Base-by-base conservation (phyloP, 23 tunicate species). In the Aplidium turbinatum region DNA sequence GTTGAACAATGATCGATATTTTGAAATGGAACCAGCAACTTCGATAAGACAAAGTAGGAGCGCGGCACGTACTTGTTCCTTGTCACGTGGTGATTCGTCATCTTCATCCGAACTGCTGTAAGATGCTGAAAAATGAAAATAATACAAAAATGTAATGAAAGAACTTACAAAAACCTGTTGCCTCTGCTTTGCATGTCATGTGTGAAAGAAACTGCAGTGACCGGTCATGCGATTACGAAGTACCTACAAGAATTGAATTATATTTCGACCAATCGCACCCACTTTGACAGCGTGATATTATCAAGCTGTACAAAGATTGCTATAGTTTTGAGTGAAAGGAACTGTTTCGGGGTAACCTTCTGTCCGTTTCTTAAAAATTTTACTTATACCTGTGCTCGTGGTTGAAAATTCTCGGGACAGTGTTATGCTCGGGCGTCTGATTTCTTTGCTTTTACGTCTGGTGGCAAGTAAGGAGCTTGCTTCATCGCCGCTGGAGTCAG, bases 61-160 rank as follows among this genome's bases (percentile, higher is more conserved):
- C n/a, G n/a, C n/a, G n/a, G 16, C 25, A 35, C 57, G 42, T 63
- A 75, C 87, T 67, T 82, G 87, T 2, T 26, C 35, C 68, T 66
- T 85, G 28, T 67, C 76, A 4, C 92, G 73, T 33, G 98, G 98
- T 7, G 92, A 79, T 38, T 75, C 63, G 4, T 73, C 87, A 48
- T 92, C 98, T 34, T 89, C 96, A 31, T 92, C 98, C 11, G 98
- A 92, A 40, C 92, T 85, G 57, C 86, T 68, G 50, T 79, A 92
- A 31, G 93, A 85, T 21, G 76, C 94, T 86, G 68, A 50, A 80
- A 70, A 33, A 63, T 63, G 29, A 60, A 58, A 9, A 42, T 42
- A 42, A 9, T 9, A 16, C 16, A 42, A 42, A 42, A 42, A 42
- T 9, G 48, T 42, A 42, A 16, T 42, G 48, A 42, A 42, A 42